Percentiles rank a stretch among this genome's conserved stretches.
phyloP scores from a whole-genome alignment of 2,797 vertebrate genomes.

The Sparus aurata region DNA sequence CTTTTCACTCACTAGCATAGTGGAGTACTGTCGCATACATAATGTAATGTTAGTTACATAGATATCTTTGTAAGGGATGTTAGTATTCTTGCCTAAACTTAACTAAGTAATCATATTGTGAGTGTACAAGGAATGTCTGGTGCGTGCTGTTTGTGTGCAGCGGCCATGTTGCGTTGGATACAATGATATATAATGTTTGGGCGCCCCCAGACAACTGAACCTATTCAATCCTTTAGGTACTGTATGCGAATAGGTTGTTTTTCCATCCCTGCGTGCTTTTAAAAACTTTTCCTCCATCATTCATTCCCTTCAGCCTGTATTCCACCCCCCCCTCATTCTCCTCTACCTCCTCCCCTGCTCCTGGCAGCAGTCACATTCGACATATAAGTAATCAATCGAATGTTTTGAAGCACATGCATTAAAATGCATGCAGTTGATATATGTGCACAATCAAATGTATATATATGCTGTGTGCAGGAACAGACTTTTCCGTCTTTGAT shows the following conservation, averaged over 20 bases:
- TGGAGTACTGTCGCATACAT: too few relatives aligned
- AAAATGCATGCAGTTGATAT: slow-evolving; percentile 6
- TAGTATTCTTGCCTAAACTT: too few relatives aligned
- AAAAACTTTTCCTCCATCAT: not conserved
- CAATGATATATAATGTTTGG: too few relatives aligned
- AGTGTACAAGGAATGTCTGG: too few relatives aligned
- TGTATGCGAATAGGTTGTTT: not conserved
- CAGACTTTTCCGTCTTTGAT: slow-evolving; percentile 24
- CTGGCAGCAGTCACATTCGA: slow-evolving; percentile 17
- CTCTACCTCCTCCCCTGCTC: not conserved
- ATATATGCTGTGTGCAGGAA: not conserved
- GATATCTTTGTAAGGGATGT: too few relatives aligned
- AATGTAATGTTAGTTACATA: too few relatives aligned
- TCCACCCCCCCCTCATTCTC: not conserved
- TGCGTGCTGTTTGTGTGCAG: too few relatives aligned
- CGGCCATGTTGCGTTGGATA: too few relatives aligned
- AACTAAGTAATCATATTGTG: too few relatives aligned
- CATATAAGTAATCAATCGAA: slow-evolving; percentile 32
- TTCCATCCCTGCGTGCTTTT: slow-evolving; percentile 22
- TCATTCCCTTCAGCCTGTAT: not conserved
- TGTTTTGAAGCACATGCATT: slow-evolving; percentile 8
- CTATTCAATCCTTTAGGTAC: too few relatives aligned
- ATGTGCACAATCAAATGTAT: slow-evolving; percentile 3
- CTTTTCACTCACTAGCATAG: too few relatives aligned
- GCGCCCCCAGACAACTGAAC: too few relatives aligned